Conservation (phyloP, 1,140 invertebrate genomes). For the Paraescarpia echinospica region DNA sequence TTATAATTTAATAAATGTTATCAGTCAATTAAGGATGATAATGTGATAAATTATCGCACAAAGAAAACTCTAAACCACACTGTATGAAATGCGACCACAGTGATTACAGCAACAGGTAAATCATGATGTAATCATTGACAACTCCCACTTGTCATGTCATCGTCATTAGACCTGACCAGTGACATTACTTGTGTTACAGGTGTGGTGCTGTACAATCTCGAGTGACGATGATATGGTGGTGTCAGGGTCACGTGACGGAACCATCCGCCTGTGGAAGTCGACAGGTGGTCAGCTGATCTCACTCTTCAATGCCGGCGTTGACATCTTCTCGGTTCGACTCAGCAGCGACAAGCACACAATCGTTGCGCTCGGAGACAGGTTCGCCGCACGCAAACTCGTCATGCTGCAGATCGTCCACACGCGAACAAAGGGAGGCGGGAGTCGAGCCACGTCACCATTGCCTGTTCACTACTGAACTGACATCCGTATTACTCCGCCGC, state of each 20-base stretch:
- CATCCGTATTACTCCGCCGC: background rate
- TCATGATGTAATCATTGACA: too few species aligned
- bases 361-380: conserved; percentile 58
- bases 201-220: conserved; percentile 54
- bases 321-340: conserved; percentile 56
- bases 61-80: too few species aligned
- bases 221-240: conserved; percentile 55
- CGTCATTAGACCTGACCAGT: background rate
- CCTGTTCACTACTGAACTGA: background rate
- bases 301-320: conserved; percentile 52
- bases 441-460: conserved; percentile 27
- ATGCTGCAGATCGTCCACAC: conserved; percentile 57
- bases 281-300: conserved; percentile 51
- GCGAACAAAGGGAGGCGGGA: conserved; percentile 44
- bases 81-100: too few species aligned
- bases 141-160: too few species aligned
- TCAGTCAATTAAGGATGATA: too few species aligned
- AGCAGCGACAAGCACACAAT: conserved; percentile 55
- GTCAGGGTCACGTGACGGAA: conserved; percentile 55
- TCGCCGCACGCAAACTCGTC: conserved; percentile 54
- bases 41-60: too few species aligned
- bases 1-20: too few species aligned
- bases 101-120: too few species aligned
- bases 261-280: conserved; percentile 56
- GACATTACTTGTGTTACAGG: conserved; percentile 37